Conservation (phyloP, 2,888 invertebrate species). For the Ormyrus pomaceus region DNA sequence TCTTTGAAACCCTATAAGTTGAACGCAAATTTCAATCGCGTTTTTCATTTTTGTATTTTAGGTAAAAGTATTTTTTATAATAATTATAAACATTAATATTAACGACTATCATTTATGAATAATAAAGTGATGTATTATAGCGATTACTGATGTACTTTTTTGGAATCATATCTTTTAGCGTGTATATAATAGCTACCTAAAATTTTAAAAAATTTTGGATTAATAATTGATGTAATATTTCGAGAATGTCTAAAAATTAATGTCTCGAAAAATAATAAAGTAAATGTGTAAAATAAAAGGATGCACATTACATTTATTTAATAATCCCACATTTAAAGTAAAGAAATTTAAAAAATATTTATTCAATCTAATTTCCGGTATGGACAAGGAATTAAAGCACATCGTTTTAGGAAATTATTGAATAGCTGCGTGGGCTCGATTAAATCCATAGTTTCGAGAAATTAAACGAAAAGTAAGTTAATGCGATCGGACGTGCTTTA, state of each 20-base stretch:
- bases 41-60: slow-evolving; percentile 59
- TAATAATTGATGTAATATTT: slow-evolving; percentile 24
- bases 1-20: slow-evolving; percentile 29
- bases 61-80: slow-evolving; percentile 59
- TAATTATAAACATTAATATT: slow-evolving; percentile 57
- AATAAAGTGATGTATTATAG: slow-evolving; percentile 58
- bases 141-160: slow-evolving; percentile 46
- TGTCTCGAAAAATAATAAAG: slow-evolving; percentile 32
- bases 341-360: background rate
- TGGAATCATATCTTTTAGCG: slow-evolving; percentile 40
- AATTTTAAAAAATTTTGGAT: slow-evolving; percentile 26
- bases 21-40: slow-evolving; percentile 43
- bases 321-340: background rate
- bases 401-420: too few species aligned
- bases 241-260: slow-evolving; percentile 3
- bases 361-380: slow-evolving; percentile 2
- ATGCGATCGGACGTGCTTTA: too few species aligned
- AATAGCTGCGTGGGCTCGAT: too few species aligned
- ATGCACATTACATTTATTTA: background rate
- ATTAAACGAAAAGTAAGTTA: too few species aligned
- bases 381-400: background rate
- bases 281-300: slow-evolving; percentile 1
- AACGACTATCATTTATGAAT: slow-evolving; percentile 48
- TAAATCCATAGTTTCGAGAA: too few species aligned
- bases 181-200: slow-evolving; percentile 34